Conservation (phyloP, 2,888 invertebrate genomes). For the Diarsia mendica region DNA sequence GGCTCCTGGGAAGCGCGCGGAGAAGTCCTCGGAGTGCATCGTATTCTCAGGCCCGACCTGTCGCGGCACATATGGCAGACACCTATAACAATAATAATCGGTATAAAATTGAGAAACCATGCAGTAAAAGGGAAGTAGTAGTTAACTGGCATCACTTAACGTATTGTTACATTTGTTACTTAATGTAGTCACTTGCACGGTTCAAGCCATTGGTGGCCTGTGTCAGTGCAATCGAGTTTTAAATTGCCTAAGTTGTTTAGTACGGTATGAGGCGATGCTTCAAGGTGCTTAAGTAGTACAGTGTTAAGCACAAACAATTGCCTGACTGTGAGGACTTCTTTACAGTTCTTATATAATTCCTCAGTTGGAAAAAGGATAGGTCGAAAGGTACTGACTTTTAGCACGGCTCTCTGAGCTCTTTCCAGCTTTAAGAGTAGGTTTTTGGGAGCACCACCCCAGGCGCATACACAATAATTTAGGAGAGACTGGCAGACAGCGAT, state of each 20-base stretch:
- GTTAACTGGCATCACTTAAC: conserved; percentile 10
- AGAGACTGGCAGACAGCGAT: no score
- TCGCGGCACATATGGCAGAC: conserved; percentile 31
- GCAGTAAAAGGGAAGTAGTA: conserved; percentile 8
- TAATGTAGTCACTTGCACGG: conserved; percentile 26
- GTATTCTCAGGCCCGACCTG: conserved; percentile 35
- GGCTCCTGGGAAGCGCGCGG: conserved; percentile 22
- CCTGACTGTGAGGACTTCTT: no score
- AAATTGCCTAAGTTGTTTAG: neutral
- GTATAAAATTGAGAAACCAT: conserved; percentile 20
- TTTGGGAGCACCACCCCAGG: no score
- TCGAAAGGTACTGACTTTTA: no score
- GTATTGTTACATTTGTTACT: conserved; percentile 37
- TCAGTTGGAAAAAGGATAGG: no score
- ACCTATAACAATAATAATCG: conserved; percentile 57
- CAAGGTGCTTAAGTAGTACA: no score
- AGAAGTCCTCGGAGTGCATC: conserved; percentile 29
- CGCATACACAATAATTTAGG: no score
- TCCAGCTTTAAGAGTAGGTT: no score
- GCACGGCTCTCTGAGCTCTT: no score
- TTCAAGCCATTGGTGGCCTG: neutral
- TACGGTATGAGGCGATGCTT: neutral
- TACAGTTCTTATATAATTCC: no score
- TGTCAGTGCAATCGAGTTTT: neutral
- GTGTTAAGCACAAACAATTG: no score